phyloP scores from a whole-genome alignment of 2,888 invertebrate species.

The Embidobia sp. region DNA sequence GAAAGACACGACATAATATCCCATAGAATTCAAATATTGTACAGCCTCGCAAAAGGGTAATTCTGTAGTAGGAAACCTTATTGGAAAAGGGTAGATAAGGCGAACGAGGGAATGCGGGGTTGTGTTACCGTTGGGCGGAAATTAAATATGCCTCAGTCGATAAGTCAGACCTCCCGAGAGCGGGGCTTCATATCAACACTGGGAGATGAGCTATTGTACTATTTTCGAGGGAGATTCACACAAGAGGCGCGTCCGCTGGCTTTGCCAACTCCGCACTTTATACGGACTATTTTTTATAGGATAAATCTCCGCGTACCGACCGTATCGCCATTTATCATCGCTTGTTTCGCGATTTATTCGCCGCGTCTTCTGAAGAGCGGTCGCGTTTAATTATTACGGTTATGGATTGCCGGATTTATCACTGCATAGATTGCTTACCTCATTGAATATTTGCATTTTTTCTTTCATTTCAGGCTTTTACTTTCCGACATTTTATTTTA shows the following conservation, averaged over 20 bases:
- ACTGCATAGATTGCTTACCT: slow-evolving; percentile 3
- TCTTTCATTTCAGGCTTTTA: no score
- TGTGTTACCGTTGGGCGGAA: slow-evolving; percentile 78
- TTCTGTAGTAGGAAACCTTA: slow-evolving; percentile 78
- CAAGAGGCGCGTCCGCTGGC: slow-evolving; percentile 60
- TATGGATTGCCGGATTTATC: slow-evolving; percentile 27
- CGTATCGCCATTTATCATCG: slow-evolving; percentile 53
- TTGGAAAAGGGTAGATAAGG: slow-evolving; percentile 81
- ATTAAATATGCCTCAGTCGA: slow-evolving; percentile 82
- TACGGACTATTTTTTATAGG: slow-evolving; percentile 48
- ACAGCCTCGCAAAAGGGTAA: slow-evolving; percentile 75
- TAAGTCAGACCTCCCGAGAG: slow-evolving; percentile 77
- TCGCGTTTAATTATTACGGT: slow-evolving; percentile 37
- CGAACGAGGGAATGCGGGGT: slow-evolving; percentile 65
- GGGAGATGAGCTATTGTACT: slow-evolving; percentile 81
- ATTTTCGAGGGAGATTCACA: slow-evolving; percentile 77
- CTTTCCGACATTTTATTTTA: no score
- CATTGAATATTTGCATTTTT: no score
- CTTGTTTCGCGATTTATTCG: slow-evolving; percentile 55
- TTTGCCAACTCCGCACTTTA: slow-evolving; percentile 60
- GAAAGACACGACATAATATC: slow-evolving; percentile 70
- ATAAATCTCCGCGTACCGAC: slow-evolving; percentile 44
- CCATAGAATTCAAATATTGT: slow-evolving; percentile 75
- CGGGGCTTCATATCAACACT: slow-evolving; percentile 77
- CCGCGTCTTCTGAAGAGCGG: slow-evolving; percentile 5